Conservation (phyloP, 2,888 invertebrate species). For the Orchesellides sinensis region DNA sequence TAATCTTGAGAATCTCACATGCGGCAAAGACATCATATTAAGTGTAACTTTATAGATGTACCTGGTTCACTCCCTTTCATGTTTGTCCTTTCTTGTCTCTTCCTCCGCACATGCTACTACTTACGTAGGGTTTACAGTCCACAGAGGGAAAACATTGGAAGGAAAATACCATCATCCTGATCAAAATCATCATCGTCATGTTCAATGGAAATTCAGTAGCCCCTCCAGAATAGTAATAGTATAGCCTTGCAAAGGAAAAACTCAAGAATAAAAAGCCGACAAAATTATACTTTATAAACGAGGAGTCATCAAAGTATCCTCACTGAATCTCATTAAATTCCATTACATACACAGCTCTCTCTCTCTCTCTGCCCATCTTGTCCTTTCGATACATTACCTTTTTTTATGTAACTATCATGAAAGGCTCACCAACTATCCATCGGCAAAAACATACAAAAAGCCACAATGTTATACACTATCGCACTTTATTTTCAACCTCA, state of each 20-base stretch:
- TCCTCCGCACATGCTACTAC: not conserved
- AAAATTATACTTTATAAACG: constrained; percentile 71
- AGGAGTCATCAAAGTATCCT: constrained; percentile 69
- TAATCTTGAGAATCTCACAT: not conserved
- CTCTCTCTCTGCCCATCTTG: not conserved
- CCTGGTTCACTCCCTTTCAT: constrained; percentile 22
- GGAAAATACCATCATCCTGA: constrained; percentile 29
- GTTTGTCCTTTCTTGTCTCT: constrained; percentile 27
- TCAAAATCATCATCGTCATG: constrained; percentile 19
- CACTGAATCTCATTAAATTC: constrained; percentile 68
- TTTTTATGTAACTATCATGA: constrained; percentile 31
- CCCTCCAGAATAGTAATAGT: constrained; percentile 4
- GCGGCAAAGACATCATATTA: not conserved
- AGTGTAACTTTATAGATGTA: not conserved
- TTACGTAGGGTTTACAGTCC: too few relatives aligned
- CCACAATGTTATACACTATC: not conserved
- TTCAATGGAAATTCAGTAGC: constrained; percentile 44
- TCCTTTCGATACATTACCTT: constrained; percentile 18
- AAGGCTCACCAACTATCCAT: not conserved
- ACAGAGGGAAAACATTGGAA: not conserved
- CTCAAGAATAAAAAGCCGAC: constrained; percentile 55
- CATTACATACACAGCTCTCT: constrained; percentile 33
- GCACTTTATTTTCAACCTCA: constrained; percentile 41
- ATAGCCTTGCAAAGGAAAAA: constrained; percentile 1
- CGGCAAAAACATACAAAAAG: constrained; percentile 10